Evolutionary conservation across 2,888 invertebrate genomes (phyloP), one percentile per base, ranked within the genome.

Genomic region (Caenorhabditis becei): DNA sequence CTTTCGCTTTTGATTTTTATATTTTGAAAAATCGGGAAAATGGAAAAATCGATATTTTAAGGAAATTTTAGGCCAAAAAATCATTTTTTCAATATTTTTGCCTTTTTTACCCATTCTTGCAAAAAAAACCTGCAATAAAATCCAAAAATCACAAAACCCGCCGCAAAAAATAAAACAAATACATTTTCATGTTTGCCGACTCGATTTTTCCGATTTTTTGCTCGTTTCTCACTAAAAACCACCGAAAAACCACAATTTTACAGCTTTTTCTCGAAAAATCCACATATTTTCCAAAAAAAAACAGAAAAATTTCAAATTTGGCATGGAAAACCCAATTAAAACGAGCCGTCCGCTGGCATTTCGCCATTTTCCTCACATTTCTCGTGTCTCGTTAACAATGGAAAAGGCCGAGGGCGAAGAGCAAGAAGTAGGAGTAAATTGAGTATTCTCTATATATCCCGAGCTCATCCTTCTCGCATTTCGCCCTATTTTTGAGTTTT

Each of bases 381-480:
- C 44, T 37, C 37, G 16, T 49, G 51, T 51, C 37, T n/a, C 32
- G 5, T 49, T 58, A 59, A 69, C 69, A 69, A 71, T 71, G 24
- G 62, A 35, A 53, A 61, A 44, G 44, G 54, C 61, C 28, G 56
- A 62, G 62, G 62, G 37, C 54, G 62, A 63, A 32, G 41, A 41
- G 59, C 18, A 23, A 37, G 23, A 63, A 47, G 58, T 66, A 51
- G 49, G 51, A 65, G 74, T 66, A 74, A 74, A 74, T 74, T 74
- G 74, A 74, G 74, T 74, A 74, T 74, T 74, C 65, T 41, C 53
- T 70, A 47, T 35, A n/a, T 18, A 49, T 67, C 53, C 28, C 58
- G 44, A 59, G 47, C 28, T 14, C 51, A 18, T 18, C 18, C 1
- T 49, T 49, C 20, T 51, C 24, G 32, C 24, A 24, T 23, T 23